These are phyloP conservation scores for Tympanuchus pallidicinctus DNA, from an alignment of 2,113 vertebrate genomes.

Conservation along the genomic window DNA sequence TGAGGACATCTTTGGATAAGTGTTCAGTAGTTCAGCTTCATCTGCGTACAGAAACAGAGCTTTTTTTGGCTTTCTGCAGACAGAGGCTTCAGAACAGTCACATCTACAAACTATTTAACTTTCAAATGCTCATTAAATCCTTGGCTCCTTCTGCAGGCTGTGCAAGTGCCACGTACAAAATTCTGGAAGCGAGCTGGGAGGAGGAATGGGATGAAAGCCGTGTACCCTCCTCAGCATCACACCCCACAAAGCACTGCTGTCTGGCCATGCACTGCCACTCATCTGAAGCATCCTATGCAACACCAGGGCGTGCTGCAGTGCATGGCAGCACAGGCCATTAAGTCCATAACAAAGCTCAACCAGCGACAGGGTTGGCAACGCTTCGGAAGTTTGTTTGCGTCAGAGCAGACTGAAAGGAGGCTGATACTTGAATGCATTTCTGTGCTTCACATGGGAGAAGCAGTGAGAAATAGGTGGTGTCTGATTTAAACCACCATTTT, in stretches of 20 bases:
- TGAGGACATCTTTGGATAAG: not conserved
- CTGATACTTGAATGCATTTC: not conserved
- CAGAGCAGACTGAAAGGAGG: not conserved
- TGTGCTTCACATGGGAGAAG: not conserved
- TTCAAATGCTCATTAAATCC: constrained; percentile 46
- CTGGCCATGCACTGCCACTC: not conserved
- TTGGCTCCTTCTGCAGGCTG: constrained; percentile 32
- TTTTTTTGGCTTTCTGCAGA: constrained; percentile 25
- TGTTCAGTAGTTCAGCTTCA: not conserved
- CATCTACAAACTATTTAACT: constrained; percentile 42
- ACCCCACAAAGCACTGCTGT: not conserved
- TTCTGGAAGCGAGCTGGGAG: not conserved
- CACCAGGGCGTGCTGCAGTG: not conserved
- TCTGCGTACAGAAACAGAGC: rapidly evolving
- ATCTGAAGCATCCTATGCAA: not conserved
- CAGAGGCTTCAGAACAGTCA: constrained; percentile 34
- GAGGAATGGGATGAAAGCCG: not conserved
- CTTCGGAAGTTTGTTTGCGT: not conserved
- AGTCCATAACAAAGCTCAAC: not conserved
- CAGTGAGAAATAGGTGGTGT: not conserved
- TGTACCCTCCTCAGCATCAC: not conserved
- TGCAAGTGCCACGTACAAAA: not conserved
- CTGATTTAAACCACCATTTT: not conserved
- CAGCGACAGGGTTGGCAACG: not conserved
- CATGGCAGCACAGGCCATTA: not conserved